These are phyloP conservation scores for Drosophila novamexicana DNA, from an alignment of 1,140 invertebrate genomes.

Conservation along the genomic window DNA sequence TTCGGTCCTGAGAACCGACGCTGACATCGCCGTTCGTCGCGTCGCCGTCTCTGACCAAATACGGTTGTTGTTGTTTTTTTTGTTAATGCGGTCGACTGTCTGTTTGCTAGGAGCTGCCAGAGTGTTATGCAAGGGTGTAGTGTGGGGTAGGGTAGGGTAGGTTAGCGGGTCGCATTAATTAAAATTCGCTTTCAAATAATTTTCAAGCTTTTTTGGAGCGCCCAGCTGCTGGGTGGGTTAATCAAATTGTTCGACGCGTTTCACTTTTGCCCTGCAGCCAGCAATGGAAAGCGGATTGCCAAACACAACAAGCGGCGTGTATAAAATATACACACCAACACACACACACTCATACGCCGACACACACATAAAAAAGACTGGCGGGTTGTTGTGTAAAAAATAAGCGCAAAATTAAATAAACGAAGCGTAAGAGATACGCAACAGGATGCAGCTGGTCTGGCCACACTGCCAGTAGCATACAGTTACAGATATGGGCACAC, in stretches of 20 bases:
- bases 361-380: conserved; percentile 19
- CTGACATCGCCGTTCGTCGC: conserved; percentile 47
- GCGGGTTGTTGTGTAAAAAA: conserved; percentile 41
- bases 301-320: conserved; percentile 2
- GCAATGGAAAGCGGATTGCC: conserved; percentile 17
- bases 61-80: conserved; percentile 1
- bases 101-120: background rate
- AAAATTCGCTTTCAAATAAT: conserved; percentile 77
- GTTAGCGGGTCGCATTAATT: conserved; percentile 61
- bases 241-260: conserved; percentile 67
- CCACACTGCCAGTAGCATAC: conserved; percentile 34
- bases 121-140: no score
- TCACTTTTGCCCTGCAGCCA: conserved; percentile 12
- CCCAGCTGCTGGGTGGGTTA: conserved; percentile 53
- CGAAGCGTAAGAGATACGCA: conserved; percentile 79
- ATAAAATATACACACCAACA: conserved; percentile 7
- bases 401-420: conserved; percentile 70
- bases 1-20: conserved; percentile 61
- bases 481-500: conserved; percentile 31
- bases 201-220: conserved; percentile 37
- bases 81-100: conserved; percentile 42
- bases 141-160: conserved; percentile 11
- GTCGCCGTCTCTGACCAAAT: conserved; percentile 52
- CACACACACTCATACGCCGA: no score
- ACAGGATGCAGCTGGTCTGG: conserved; percentile 43